Conservation (phyloP, 2,888 invertebrate species). For the Falcaria lacertinaria region DNA sequence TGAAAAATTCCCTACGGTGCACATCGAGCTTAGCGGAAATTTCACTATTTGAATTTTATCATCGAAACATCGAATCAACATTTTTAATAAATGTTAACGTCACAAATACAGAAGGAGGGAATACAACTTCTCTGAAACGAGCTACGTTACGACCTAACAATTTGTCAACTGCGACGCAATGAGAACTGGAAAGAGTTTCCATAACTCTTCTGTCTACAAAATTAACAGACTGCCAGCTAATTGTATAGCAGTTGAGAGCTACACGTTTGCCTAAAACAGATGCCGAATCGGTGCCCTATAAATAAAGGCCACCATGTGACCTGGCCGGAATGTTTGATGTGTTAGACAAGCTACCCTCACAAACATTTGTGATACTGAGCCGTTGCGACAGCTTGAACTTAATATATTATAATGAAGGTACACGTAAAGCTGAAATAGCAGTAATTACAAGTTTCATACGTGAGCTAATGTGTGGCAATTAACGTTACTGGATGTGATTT, state of each 20-base stretch:
- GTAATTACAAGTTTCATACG: background rate
- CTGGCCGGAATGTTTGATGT: background rate
- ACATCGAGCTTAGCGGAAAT: too few relatives aligned
- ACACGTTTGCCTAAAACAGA: background rate
- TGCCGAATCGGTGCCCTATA: background rate
- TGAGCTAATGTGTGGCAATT: background rate
- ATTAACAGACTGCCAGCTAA: constrained; percentile 15
- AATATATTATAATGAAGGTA: background rate
- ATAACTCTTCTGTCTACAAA: constrained; percentile 19
- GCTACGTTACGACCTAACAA: constrained; percentile 26
- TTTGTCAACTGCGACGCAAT: constrained; percentile 29
- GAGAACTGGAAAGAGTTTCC: constrained; percentile 24
- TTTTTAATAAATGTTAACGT: constrained; percentile 2
- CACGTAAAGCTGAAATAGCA: background rate
- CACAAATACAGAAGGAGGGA: constrained; percentile 19
- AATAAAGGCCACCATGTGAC: background rate
- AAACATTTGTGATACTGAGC: background rate
- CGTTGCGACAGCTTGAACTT: background rate
- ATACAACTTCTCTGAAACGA: constrained; percentile 21
- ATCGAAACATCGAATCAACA: too few relatives aligned
- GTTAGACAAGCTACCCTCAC: background rate
- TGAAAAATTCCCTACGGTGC: background rate
- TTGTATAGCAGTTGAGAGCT: constrained; percentile 1
- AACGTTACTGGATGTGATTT: too few relatives aligned
- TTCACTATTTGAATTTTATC: too few relatives aligned